These are phyloP conservation scores for Microtus oregoni DNA, from an alignment of 2,113 vertebrate species.

Conservation along the genomic window DNA sequence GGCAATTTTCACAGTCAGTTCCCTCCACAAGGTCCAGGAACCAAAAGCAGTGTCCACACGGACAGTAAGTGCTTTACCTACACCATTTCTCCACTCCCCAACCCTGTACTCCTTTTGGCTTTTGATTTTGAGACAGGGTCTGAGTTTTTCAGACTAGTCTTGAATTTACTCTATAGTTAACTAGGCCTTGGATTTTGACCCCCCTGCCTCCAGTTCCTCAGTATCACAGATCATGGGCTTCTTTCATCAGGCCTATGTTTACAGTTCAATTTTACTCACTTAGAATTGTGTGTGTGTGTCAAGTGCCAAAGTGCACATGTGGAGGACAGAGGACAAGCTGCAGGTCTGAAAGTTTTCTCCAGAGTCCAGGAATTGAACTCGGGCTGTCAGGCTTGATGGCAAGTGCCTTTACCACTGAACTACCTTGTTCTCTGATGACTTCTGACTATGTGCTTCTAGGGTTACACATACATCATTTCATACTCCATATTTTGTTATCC, in stretches of 20 bases:
- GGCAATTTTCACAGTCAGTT: neutral
- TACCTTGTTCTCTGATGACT: neutral
- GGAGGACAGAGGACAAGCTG: neutral
- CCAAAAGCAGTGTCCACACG: neutral
- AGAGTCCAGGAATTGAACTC: neutral
- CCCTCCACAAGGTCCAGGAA: neutral
- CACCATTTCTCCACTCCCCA: neutral
- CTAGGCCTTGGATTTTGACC: neutral
- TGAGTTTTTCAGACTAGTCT: neutral
- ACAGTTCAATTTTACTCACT: neutral
- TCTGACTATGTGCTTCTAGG: neutral
- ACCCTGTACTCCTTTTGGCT: neutral
- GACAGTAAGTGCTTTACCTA: neutral
- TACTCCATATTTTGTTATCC: neutral
- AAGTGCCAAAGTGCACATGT: too few species aligned
- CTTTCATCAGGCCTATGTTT: neutral
- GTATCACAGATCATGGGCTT: neutral
- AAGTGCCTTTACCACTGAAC: neutral
- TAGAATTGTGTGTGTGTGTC: neutral
- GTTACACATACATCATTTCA: neutral
- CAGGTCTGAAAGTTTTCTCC: neutral
- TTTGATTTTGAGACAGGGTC: neutral
- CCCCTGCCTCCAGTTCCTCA: neutral
- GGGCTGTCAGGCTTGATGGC: neutral
- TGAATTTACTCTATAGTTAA: neutral